These are phyloP conservation scores for Polydrusus cervinus DNA, from an alignment of 2,888 invertebrate genomes.

Conservation along the genomic window DNA sequence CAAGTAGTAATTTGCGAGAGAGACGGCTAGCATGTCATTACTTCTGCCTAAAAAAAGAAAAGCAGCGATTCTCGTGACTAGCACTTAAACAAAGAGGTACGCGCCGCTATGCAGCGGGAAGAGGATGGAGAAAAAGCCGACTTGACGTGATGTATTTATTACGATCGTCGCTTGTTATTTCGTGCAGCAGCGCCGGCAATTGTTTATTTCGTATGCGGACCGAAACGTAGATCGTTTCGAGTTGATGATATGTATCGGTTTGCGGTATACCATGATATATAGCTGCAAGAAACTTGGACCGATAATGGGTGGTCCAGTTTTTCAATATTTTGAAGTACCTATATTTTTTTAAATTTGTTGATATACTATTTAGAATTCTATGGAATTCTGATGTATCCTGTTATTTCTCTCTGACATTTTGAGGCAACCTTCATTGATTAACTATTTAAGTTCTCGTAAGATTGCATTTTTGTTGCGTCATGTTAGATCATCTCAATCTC, in stretches of 20 bases:
- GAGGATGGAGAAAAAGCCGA: slow-evolving; percentile 50
- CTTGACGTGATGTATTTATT: slow-evolving; percentile 55
- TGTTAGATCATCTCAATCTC: too few species aligned
- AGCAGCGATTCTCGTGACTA: slow-evolving; percentile 54
- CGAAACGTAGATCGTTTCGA: slow-evolving; percentile 41
- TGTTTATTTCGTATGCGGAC: slow-evolving; percentile 53
- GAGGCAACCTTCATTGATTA: too few species aligned
- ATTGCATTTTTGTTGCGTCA: too few species aligned
- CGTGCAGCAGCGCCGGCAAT: slow-evolving; percentile 54
- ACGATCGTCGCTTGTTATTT: slow-evolving; percentile 56
- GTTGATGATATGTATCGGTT: slow-evolving; percentile 46
- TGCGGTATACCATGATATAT: slow-evolving; percentile 42
- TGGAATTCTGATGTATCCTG: too few species aligned
- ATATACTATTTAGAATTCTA: too few species aligned
- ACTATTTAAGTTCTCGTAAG: too few species aligned
- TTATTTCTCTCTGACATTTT: too few species aligned
- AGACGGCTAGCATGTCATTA: slow-evolving; percentile 52
- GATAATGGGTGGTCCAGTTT: slow-evolving; percentile 45
- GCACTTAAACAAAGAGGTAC: slow-evolving; percentile 53
- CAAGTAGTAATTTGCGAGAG: slow-evolving; percentile 55
- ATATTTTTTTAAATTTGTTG: slow-evolving; percentile 12
- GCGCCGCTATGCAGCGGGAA: slow-evolving; percentile 44
- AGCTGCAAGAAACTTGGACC: slow-evolving; percentile 22
- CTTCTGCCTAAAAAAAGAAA: slow-evolving; percentile 53
- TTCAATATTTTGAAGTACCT: neutral